These are phyloP conservation scores for Pseudomugil tenellus DNA, from an alignment of 2,797 vertebrate genomes.

Conservation along the genomic window DNA sequence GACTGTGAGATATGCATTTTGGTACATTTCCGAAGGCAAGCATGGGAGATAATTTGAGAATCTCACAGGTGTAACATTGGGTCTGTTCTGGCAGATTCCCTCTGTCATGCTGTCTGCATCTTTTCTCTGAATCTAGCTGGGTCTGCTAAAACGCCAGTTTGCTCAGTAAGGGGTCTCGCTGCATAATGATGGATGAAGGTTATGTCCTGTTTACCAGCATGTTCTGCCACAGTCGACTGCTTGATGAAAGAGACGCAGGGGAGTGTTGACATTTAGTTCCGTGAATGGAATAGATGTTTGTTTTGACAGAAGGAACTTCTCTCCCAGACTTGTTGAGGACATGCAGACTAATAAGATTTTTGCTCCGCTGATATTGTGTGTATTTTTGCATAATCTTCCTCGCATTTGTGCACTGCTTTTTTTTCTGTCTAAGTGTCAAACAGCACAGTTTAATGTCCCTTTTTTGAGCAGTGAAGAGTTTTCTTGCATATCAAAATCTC, in stretches of 20 bases:
- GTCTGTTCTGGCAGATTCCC: slow-evolving; percentile 43
- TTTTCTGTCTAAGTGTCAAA: slow-evolving; percentile 16
- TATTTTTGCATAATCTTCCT: slow-evolving; percentile 8
- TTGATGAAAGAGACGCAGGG: slow-evolving; percentile 64
- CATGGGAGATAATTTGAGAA: not conserved
- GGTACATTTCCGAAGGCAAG: slow-evolving; percentile 8
- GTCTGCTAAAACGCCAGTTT: slow-evolving; percentile 64
- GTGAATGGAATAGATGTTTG: slow-evolving; percentile 58
- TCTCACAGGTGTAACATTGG: slow-evolving; percentile 35
- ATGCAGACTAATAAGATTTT: slow-evolving; percentile 26
- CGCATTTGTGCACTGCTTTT: slow-evolving; percentile 5
- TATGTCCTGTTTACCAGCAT: slow-evolving; percentile 57
- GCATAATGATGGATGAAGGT: slow-evolving; percentile 55
- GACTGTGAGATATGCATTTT: slow-evolving; percentile 4
- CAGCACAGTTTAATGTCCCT: not conserved
- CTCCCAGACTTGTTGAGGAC: slow-evolving; percentile 39
- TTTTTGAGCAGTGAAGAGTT: slow-evolving; percentile 23
- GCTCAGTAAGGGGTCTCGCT: slow-evolving; percentile 41
- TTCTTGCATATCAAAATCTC: slow-evolving; percentile 39
- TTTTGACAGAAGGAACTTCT: slow-evolving; percentile 38
- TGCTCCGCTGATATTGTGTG: slow-evolving; percentile 12
- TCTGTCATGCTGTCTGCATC: slow-evolving; percentile 42
- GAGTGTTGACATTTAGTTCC: slow-evolving; percentile 70
- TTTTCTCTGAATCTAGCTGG: slow-evolving; percentile 48
- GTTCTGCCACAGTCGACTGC: slow-evolving; percentile 51